These are phyloP conservation scores for Moxostoma hubbsi DNA, from an alignment of 2,797 vertebrate genomes.

Conservation along the genomic window DNA sequence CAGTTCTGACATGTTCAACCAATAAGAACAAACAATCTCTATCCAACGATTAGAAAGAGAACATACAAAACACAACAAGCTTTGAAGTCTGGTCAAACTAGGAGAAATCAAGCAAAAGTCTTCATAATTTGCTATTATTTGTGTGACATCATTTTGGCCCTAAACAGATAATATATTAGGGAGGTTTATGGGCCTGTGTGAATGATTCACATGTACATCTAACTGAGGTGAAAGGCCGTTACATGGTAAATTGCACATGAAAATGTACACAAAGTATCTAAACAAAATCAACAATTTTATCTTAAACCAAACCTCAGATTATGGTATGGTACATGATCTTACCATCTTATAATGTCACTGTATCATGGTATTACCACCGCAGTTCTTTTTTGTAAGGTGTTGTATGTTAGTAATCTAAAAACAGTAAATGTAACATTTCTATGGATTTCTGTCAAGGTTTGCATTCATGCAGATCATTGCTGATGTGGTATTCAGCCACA, in stretches of 20 bases:
- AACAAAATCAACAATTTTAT: not conserved
- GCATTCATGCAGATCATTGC: not conserved
- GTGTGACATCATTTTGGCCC: not conserved
- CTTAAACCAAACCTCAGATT: not conserved
- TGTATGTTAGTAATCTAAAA: not conserved
- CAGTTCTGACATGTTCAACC: not conserved
- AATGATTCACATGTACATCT: not conserved
- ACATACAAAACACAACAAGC: not conserved
- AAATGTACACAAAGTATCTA: not conserved
- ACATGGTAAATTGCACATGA: not conserved
- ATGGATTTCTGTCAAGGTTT: not conserved
- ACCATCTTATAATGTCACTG: too few species aligned
- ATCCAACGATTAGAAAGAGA: conserved; percentile 9
- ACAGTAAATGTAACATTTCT: not conserved
- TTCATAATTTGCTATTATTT: not conserved
- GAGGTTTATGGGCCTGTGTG: not conserved
- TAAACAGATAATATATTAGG: not conserved
- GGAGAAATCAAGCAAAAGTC: not conserved
- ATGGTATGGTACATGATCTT: too few species aligned
- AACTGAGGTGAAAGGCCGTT: not conserved
- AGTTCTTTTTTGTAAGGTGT: not conserved
- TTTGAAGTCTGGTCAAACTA: not conserved
- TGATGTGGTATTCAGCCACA: too few species aligned
- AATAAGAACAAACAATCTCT: not conserved
- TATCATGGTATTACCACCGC: not conserved